Base-by-base conservation (phyloP, 2,888 invertebrate genomes). In the Synanthedon formicaeformis region DNA sequence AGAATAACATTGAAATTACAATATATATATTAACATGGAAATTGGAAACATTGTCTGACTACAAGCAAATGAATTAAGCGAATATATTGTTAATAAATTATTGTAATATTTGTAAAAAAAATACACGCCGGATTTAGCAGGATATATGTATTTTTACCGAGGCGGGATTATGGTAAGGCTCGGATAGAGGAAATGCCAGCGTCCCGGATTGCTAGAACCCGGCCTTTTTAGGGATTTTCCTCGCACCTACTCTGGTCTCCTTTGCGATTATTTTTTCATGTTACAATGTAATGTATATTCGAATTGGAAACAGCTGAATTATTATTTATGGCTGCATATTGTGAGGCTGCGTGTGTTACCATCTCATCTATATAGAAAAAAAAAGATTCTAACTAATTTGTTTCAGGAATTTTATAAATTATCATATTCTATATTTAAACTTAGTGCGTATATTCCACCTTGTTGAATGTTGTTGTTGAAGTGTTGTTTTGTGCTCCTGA, bases 171-270 rank as follows among this genome's bases (percentile, higher is more conserved):
- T 61, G 67, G 66, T 76, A 75, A 78, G 68, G 67, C 65, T 49
- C 66, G 75, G 75, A 75, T 79, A 66, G 67, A 62, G 66, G 60
- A 64, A 75, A 78, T 73, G 73, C 75, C 63, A 58, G 69, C 67
- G 71, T 73, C 71, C 71, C 61, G 72, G 71, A 78, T 77, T 72
- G 67, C 66, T 66, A 71, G 67, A 65, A 65, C 67, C 63, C 65
- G 63, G 68, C 75, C 78, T 74, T 77, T 75, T 73, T 75, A 69
- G 59, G 76, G 77, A 78, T 77, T 78, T 23, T 76, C 69, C 69
- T 61, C 67, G 63, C 65, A 61, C 60, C 62, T 61, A 64, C 12
- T 49, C 18, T 23, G 18, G 49, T 49, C 49, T 18, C 49, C 14
- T 49, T 49, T 49, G 18, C 49, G 23, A 49, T 49, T 18, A 18